These are phyloP conservation scores for Tenthredo scrophulariae DNA, from an alignment of 2,888 invertebrate genomes.

Conservation along the genomic window DNA sequence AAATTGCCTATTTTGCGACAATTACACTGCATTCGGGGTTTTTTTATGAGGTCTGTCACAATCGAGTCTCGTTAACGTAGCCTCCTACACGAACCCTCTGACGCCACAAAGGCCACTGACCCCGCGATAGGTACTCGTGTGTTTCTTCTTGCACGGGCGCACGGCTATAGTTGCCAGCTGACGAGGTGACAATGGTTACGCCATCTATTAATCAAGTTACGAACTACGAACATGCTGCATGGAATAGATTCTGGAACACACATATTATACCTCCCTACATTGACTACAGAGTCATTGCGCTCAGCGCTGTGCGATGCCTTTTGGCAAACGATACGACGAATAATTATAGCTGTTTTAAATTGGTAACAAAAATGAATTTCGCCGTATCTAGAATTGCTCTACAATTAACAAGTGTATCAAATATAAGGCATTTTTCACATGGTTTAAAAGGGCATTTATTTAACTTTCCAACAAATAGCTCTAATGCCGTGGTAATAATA, in stretches of 20 bases:
- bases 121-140: too few species aligned
- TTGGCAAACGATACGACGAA: not conserved
- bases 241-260: not conserved
- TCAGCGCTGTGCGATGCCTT: too few species aligned
- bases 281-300: too few species aligned
- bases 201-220: not conserved
- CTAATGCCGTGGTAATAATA: not conserved
- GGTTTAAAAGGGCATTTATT: constrained; percentile 35
- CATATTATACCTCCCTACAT: too few species aligned
- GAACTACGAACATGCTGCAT: not conserved
- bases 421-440: constrained; percentile 35
- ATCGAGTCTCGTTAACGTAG: not conserved
- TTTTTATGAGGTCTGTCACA: too few species aligned
- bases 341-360: not conserved
- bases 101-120: not conserved
- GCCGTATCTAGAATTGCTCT: constrained; percentile 45
- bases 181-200: too few species aligned
- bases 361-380: constrained; percentile 40
- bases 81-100: not conserved
- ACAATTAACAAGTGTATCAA: constrained; percentile 40
- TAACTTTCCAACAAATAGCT: not conserved
- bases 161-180: too few species aligned
- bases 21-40: too few species aligned
- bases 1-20: too few species aligned
- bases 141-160: too few species aligned